phyloP scores from a whole-genome alignment of 2,888 invertebrate genomes.

The Dicyrtomina minuta region DNA sequence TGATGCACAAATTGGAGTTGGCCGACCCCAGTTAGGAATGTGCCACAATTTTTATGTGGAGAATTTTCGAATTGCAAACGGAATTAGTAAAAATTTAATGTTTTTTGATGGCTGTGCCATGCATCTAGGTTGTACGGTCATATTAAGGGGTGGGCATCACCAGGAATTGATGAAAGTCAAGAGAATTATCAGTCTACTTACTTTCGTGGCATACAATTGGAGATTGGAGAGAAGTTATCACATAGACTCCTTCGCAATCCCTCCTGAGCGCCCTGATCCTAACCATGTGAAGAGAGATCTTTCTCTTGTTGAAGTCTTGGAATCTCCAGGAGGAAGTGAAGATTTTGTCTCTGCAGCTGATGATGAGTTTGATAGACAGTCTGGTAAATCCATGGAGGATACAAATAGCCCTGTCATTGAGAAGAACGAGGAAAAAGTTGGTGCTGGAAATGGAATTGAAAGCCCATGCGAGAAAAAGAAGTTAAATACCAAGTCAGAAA shows the following conservation, averaged over 20 bases:
- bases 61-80: constrained; percentile 60
- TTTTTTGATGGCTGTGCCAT: constrained; percentile 87
- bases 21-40: constrained; percentile 76
- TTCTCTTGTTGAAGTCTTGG: constrained; percentile 11
- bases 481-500: constrained; percentile 55
- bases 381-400: neutral
- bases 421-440: neutral
- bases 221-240: constrained; percentile 86
- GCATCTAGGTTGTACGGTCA: constrained; percentile 81
- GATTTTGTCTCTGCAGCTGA: constrained; percentile 45
- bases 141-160: constrained; percentile 73
- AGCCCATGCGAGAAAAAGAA: constrained; percentile 8
- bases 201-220: constrained; percentile 87
- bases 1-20: constrained; percentile 81
- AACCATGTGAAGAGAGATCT: neutral
- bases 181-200: constrained; percentile 75
- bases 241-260: constrained; percentile 80
- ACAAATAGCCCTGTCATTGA: neutral
- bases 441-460: neutral
- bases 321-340: constrained; percentile 41
- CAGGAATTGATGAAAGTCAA: constrained; percentile 80
- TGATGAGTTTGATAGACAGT: neutral
- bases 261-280: constrained; percentile 58
- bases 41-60: constrained; percentile 79
- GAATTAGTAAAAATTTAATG: constrained; percentile 80